These are phyloP conservation scores for Lordiphosa clarofinis DNA, from an alignment of 1,140 invertebrate species.

Conservation along the genomic window DNA sequence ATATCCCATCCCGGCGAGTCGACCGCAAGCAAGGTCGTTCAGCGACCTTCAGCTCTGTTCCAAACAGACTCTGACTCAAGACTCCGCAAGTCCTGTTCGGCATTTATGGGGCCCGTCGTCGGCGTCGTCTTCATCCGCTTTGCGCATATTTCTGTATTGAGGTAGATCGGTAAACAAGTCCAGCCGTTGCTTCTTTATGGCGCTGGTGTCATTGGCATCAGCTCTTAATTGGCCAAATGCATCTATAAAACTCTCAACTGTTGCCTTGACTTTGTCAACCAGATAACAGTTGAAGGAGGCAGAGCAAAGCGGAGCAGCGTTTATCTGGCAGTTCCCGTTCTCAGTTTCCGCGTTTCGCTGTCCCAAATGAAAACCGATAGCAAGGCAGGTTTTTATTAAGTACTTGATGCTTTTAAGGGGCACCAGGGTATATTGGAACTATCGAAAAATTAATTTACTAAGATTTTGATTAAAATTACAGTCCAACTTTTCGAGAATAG, in stretches of 20 bases:
- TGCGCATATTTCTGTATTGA: slow-evolving; percentile 28
- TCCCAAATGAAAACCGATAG: slow-evolving; percentile 41
- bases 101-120: slow-evolving; percentile 37
- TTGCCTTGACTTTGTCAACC: slow-evolving; percentile 50
- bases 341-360: slow-evolving; percentile 63
- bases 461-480: too few relatives aligned
- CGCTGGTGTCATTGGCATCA: slow-evolving; percentile 9
- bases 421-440: too few relatives aligned
- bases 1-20: slow-evolving; percentile 23
- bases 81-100: slow-evolving; percentile 43
- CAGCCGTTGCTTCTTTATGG: slow-evolving; percentile 33
- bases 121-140: too few relatives aligned
- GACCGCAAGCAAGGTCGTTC: slow-evolving; percentile 76
- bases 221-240: slow-evolving; percentile 71
- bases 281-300: background rate
- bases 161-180: slow-evolving; percentile 64
- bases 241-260: slow-evolving; percentile 43
- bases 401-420: too few relatives aligned
- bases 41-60: slow-evolving; percentile 50
- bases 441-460: too few relatives aligned
- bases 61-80: background rate
- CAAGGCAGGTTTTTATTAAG: slow-evolving; percentile 15
- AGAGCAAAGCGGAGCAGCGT: background rate
- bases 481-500: too few relatives aligned
- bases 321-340: slow-evolving; percentile 6